phyloP scores from a whole-genome alignment of 2,113 vertebrate genomes.

The Engraulis encrasicolus region DNA sequence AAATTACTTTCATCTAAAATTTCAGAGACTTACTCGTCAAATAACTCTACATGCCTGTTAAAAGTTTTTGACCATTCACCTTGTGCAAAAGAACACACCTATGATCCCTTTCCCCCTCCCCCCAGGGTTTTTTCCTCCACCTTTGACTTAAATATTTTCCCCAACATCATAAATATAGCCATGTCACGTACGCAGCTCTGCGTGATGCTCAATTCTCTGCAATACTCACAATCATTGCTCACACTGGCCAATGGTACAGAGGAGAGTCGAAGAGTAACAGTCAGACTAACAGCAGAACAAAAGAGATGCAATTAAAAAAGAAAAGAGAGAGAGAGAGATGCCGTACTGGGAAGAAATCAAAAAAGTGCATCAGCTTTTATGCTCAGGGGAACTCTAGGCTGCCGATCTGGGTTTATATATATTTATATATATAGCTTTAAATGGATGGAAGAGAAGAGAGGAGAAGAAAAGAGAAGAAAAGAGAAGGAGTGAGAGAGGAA shows the following conservation, averaged over 20 bases:
- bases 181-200: neutral
- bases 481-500: constrained; percentile 51
- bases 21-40: neutral
- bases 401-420: constrained; percentile 75
- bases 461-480: constrained; percentile 36
- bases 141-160: neutral
- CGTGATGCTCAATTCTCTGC: neutral
- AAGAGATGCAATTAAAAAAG: constrained; percentile 49
- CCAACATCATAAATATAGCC: neutral
- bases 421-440: constrained; percentile 62
- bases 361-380: constrained; percentile 75
- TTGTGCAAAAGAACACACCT: neutral
- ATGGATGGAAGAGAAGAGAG: constrained; percentile 36
- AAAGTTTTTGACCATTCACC: neutral
- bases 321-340: constrained; percentile 48
- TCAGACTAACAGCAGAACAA: constrained; percentile 42
- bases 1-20: neutral
- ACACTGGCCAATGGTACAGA: neutral
- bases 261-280: neutral
- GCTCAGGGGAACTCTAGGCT: constrained; percentile 73
- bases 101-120: neutral
- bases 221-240: constrained; percentile 9
- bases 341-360: constrained; percentile 47
- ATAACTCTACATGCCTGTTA: neutral
- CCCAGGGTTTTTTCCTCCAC: neutral